A percentile compares a stretch with the other conserved stretches of the same genome.
phyloP scores from a whole-genome alignment of 2,888 invertebrate genomes.

The Cecidostiba fungosa region DNA sequence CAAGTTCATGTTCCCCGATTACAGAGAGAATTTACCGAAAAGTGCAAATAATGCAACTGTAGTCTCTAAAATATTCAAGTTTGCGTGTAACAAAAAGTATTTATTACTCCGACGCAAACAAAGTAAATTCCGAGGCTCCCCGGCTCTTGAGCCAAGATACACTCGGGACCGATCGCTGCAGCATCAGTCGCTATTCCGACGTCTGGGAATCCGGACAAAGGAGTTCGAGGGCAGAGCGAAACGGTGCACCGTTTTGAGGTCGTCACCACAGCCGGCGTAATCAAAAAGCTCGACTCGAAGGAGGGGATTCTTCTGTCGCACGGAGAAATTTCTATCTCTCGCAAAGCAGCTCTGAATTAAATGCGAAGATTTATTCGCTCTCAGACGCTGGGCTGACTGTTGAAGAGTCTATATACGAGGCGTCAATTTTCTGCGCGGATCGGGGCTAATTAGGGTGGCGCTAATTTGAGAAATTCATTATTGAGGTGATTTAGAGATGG shows the following conservation, averaged over 20 bases:
- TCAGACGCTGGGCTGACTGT: neutral
- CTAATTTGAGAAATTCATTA: neutral
- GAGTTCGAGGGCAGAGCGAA: conserved; percentile 65
- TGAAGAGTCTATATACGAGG: neutral
- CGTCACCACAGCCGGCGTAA: conserved; percentile 67
- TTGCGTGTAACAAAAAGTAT: neutral
- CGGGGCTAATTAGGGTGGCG: neutral
- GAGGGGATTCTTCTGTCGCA: neutral
- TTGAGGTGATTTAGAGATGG: neutral
- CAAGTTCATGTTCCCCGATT: no score
- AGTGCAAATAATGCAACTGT: no score
- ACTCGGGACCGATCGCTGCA: neutral
- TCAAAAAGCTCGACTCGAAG: neutral
- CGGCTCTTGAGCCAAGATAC: conserved; percentile 8
- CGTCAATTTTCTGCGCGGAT: neutral
- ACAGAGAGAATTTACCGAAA: no score
- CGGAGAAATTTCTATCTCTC: neutral
- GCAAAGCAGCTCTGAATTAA: neutral
- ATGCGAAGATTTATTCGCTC: conserved; percentile 3
- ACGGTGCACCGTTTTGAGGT: conserved; percentile 67
- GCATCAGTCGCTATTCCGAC: conserved; percentile 57
- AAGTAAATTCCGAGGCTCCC: neutral
- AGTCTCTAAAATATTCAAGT: no score
- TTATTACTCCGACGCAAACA: neutral
- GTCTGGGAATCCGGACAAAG: conserved; percentile 74